A percentile compares a stretch with the other conserved stretches of the same genome.
Conservation (phyloP, 1,140 invertebrate species). For the Eupeodes corollae region DNA sequence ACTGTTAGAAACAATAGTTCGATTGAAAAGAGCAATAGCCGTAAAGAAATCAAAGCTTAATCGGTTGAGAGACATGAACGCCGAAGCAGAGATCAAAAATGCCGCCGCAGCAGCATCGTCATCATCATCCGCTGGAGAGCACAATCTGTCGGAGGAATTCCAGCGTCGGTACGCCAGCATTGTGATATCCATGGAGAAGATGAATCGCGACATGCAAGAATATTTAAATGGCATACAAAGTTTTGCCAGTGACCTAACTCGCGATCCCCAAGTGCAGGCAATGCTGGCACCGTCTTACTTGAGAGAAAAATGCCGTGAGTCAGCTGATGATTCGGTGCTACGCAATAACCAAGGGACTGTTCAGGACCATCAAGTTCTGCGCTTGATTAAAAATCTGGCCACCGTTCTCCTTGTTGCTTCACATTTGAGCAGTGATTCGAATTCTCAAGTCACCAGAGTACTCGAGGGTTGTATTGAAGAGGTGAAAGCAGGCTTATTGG, state of each 20-base stretch:
- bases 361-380: slow-evolving; percentile 51
- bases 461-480: slow-evolving; percentile 84
- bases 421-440: slow-evolving; percentile 68
- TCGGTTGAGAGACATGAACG: slow-evolving; percentile 76
- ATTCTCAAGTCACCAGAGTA: slow-evolving; percentile 80
- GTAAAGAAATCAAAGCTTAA: slow-evolving; percentile 74
- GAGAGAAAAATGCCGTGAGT: slow-evolving; percentile 72
- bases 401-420: slow-evolving; percentile 88
- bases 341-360: slow-evolving; percentile 56
- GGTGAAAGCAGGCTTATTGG: slow-evolving; percentile 64
- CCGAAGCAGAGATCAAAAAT: slow-evolving; percentile 68
- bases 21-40: slow-evolving; percentile 73
- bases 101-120: slow-evolving; percentile 3
- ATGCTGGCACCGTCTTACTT: slow-evolving; percentile 80
- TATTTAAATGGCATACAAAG: slow-evolving; percentile 75
- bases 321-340: slow-evolving; percentile 70
- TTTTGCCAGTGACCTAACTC: slow-evolving; percentile 76
- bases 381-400: slow-evolving; percentile 76
- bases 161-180: slow-evolving; percentile 79
- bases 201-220: slow-evolving; percentile 80
- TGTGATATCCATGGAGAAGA: slow-evolving; percentile 81
- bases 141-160: slow-evolving; percentile 58
- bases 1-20: slow-evolving; percentile 75
- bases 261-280: slow-evolving; percentile 74
- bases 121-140: neutral